A percentile compares a stretch with the other conserved stretches of the same genome.
These are phyloP conservation scores for Pomacea canaliculata DNA, from an alignment of 2,888 invertebrate genomes.

Conservation along the genomic window DNA sequence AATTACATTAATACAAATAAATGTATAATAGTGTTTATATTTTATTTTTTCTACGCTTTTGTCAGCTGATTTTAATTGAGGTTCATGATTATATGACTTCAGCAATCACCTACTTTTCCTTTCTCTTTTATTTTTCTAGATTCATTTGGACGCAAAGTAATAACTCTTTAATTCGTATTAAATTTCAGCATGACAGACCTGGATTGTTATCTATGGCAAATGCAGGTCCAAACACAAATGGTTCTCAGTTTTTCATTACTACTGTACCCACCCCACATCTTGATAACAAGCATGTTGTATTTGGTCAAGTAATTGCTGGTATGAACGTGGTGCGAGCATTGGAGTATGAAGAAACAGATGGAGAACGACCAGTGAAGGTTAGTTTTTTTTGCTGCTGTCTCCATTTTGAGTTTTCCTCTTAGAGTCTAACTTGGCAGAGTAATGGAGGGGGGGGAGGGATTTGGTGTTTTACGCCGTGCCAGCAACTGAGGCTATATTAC, in stretches of 20 bases:
- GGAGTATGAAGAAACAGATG: slow-evolving; percentile 75
- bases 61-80: too few relatives aligned
- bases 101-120: too few relatives aligned
- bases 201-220: slow-evolving; percentile 68
- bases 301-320: slow-evolving; percentile 85
- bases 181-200: slow-evolving; percentile 60
- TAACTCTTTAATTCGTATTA: too few relatives aligned
- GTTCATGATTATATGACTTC: too few relatives aligned
- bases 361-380: slow-evolving; percentile 47
- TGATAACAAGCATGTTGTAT: slow-evolving; percentile 85
- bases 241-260: slow-evolving; percentile 74
- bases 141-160: too few relatives aligned
- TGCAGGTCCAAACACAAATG: slow-evolving; percentile 66
- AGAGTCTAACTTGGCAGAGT: neutral
- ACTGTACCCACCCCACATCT: slow-evolving; percentile 82
- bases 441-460: too few relatives aligned
- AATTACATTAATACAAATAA: too few relatives aligned
- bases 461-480: too few relatives aligned
- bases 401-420: neutral
- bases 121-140: too few relatives aligned
- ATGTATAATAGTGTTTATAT: too few relatives aligned
- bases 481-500: too few relatives aligned
- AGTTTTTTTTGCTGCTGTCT: neutral
- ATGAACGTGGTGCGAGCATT: slow-evolving; percentile 81
- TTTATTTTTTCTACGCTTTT: too few relatives aligned